Evolutionary conservation across 2,888 invertebrate genomes (phyloP).

Genomic region (Tinea semifulvella): DNA sequence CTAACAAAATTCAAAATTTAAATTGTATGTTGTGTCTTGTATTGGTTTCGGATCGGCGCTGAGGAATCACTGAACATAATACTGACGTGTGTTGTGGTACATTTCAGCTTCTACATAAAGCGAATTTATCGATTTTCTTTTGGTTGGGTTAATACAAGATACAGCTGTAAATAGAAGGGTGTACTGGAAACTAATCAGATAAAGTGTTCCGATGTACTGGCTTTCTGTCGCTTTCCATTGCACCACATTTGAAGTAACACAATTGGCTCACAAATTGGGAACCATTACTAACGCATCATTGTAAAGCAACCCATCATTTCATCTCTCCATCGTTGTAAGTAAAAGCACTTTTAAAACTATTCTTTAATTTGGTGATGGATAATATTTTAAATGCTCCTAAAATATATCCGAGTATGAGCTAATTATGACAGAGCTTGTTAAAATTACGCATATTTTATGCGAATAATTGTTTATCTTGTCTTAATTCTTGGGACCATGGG

Average conservation of each 20-base stretch:
- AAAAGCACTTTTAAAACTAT: constrained; percentile 34
- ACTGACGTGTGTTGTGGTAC: constrained; percentile 59
- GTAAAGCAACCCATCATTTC: constrained; percentile 56
- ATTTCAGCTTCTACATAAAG: constrained; percentile 65
- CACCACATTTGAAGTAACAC: constrained; percentile 59
- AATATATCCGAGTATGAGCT: no score
- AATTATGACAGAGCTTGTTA: no score
- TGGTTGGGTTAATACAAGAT: constrained; percentile 68
- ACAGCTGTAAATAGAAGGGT: constrained; percentile 61
- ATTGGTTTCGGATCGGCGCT: constrained; percentile 55
- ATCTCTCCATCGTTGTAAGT: constrained; percentile 60
- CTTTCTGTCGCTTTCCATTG: constrained; percentile 66
- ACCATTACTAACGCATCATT: constrained; percentile 66
- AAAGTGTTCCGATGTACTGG: constrained; percentile 43
- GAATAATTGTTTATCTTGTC: no score
- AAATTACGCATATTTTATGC: no score
- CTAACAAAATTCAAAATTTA: constrained; percentile 64
- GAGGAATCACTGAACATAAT: constrained; percentile 15
- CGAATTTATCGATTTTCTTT: constrained; percentile 63
- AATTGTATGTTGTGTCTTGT: constrained; percentile 62
- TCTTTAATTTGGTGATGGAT: constrained; percentile 4
- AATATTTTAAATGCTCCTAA: no score
- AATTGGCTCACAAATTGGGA: constrained; percentile 63
- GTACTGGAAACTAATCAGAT: constrained; percentile 64
- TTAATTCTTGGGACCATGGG: no score